Evolutionary conservation across 2,888 invertebrate species (phyloP), one percentile per base, ranked within the genome.

Genomic region (Sarcophaga rosellei): DNA sequence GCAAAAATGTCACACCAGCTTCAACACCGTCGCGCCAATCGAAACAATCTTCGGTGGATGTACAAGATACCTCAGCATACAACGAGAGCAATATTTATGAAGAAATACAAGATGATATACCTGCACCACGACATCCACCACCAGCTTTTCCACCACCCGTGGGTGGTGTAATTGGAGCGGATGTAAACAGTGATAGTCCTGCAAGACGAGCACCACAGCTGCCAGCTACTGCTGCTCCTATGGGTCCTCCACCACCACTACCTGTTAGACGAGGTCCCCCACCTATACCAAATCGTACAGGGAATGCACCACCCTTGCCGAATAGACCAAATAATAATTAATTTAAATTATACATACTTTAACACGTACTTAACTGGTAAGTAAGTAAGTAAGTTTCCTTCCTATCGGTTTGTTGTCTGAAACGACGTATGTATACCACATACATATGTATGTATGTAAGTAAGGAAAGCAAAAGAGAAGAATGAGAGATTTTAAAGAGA

Each of bases 201-300:
- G 85, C 88, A 35, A 69, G 88, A 44, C 81, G 85, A 63, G 72
- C 79, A 47, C 76, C 85, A 12, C 81, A 87, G 17, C 65, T 82
- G 62, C 87, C 88, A 11, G 86, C 88, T 17, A 88, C 83, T 57
- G 94, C 94, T 11, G 94, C 94, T 11, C 90, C 91, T 0, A 94
- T 94, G 61, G 94, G 95, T 8, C 94, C 95, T 21, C 94, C 95
- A 23, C 95, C 95, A 2, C 95, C 95, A 10, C 91, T 95, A n/a
- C 94, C 94, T 4, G 93, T 92, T 12, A 95, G 95, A 59, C 90
- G 92, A 73, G 92, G 91, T 35, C 93, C 93, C 12, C 93, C 93
- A 78, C 93, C 93, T 87, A 92, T 93, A 89, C 93, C 93, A 88
- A 92, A 91, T 89, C 91, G 93, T 75, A 91, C 91, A 81, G 92